Evolutionary conservation across 2,888 invertebrate species (phyloP).

Genomic region (Trissolcus brochymenae): DNA sequence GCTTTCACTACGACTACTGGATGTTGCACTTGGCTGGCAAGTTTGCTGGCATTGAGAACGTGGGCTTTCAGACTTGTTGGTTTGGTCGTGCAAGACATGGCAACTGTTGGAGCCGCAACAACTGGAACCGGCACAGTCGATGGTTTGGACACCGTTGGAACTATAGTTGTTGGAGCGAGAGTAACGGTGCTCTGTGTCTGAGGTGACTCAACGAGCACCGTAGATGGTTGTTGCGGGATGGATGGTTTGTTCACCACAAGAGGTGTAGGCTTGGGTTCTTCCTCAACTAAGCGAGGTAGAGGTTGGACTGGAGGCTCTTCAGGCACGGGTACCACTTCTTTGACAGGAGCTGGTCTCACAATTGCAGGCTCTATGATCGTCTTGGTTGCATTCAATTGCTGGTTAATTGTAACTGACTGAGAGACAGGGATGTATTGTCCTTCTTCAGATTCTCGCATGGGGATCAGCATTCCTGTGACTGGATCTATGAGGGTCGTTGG

Average conservation of each 20-base stretch:
- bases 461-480: constrained; percentile 84
- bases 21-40: constrained; percentile 63
- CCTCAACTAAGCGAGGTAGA: constrained; percentile 8
- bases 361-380: constrained; percentile 59
- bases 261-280: constrained; percentile 15
- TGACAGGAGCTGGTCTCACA: constrained; percentile 55
- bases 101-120: constrained; percentile 8
- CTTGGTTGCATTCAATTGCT: constrained; percentile 61
- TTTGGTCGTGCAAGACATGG: constrained; percentile 60
- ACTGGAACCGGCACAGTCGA: not conserved
- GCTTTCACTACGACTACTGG: constrained; percentile 52
- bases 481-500: constrained; percentile 85
- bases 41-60: constrained; percentile 78
- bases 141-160: too few species aligned
- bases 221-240: constrained; percentile 1
- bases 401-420: constrained; percentile 60
- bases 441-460: constrained; percentile 84
- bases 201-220: constrained; percentile 19
- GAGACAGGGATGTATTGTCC: constrained; percentile 81
- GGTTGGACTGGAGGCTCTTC: not conserved
- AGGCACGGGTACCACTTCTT: constrained; percentile 32
- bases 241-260: not conserved
- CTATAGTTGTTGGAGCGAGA: not conserved
- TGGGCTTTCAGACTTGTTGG: constrained; percentile 82
- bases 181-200: not conserved